phyloP scores from a whole-genome alignment of 2,888 invertebrate genomes.

The Leptinotarsa tumamoca region DNA sequence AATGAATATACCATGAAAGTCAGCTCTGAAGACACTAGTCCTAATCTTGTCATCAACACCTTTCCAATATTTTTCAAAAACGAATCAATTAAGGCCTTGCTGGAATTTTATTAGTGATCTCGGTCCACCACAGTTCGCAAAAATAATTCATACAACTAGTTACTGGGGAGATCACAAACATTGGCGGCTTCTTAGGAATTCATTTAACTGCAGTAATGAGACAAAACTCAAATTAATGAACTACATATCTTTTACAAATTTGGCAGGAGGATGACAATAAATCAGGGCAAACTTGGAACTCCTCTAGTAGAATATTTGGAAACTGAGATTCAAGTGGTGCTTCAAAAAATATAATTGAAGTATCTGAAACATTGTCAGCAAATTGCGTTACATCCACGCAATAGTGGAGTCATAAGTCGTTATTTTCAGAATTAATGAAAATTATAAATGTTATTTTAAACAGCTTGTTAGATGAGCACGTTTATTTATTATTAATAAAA shows the following conservation, averaged over 20 bases:
- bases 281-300: neutral
- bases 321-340: neutral
- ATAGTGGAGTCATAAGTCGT: neutral
- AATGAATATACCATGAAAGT: too few species aligned
- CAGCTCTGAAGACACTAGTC: too few species aligned
- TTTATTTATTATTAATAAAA: neutral
- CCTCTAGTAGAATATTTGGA: neutral
- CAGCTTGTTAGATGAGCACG: neutral
- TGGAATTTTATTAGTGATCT: too few species aligned
- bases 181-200: neutral
- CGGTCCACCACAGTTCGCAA: too few species aligned
- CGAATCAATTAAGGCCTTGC: too few species aligned
- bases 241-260: neutral
- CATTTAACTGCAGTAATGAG: neutral
- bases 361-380: neutral
- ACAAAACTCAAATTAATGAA: neutral
- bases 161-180: too few species aligned
- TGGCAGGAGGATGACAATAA: neutral
- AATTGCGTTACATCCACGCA: neutral
- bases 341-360: neutral
- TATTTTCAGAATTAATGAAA: neutral
- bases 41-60: too few species aligned
- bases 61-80: too few species aligned
- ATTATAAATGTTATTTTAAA: conserved; percentile 6
- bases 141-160: too few species aligned